These are phyloP conservation scores for Trichogramma pretiosum DNA, from an alignment of 1,140 invertebrate species.

Conservation along the genomic window DNA sequence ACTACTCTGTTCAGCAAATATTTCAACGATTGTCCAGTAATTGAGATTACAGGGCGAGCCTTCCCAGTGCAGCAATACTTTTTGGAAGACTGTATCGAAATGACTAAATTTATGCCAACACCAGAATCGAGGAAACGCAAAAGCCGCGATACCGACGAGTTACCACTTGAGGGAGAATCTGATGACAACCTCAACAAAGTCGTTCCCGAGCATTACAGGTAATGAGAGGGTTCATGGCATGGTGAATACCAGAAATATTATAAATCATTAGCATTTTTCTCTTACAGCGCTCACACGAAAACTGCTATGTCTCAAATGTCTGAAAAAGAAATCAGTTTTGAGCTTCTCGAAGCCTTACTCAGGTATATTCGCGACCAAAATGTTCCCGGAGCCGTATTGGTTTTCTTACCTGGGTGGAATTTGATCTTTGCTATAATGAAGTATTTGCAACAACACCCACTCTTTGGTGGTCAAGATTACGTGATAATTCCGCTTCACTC, in stretches of 20 bases:
- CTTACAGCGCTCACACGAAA: conserved; percentile 51
- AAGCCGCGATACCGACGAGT: conserved; percentile 56
- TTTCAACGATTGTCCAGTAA: conserved; percentile 80
- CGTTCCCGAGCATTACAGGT: conserved; percentile 31
- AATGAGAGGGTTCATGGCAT: too few relatives aligned
- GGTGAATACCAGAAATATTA: too few relatives aligned
- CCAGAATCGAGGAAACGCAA: conserved; percentile 61
- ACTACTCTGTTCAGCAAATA: conserved; percentile 83
- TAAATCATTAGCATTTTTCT: not conserved
- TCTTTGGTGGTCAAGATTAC: conserved; percentile 64
- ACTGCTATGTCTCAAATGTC: conserved; percentile 66
- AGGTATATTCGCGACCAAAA: conserved; percentile 64
- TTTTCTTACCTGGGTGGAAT: conserved; percentile 93
- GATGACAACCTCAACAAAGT: conserved; percentile 76
- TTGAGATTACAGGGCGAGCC: conserved; percentile 69
- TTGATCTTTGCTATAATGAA: conserved; percentile 87
- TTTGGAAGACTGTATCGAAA: conserved; percentile 79
- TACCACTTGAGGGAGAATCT: conserved; percentile 52
- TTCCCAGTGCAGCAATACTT: conserved; percentile 82
- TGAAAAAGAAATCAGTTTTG: conserved; percentile 87
- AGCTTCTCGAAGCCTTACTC: conserved; percentile 78
- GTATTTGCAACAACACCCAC: conserved; percentile 65
- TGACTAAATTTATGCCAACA: conserved; percentile 71
- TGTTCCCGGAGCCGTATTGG: conserved; percentile 73
- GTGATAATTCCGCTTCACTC: conserved; percentile 80